Percentiles rank a stretch among this genome's conserved stretches.
Evolutionary conservation across 2,888 invertebrate genomes (phyloP).

Genomic region (Lithodes maja): DNA sequence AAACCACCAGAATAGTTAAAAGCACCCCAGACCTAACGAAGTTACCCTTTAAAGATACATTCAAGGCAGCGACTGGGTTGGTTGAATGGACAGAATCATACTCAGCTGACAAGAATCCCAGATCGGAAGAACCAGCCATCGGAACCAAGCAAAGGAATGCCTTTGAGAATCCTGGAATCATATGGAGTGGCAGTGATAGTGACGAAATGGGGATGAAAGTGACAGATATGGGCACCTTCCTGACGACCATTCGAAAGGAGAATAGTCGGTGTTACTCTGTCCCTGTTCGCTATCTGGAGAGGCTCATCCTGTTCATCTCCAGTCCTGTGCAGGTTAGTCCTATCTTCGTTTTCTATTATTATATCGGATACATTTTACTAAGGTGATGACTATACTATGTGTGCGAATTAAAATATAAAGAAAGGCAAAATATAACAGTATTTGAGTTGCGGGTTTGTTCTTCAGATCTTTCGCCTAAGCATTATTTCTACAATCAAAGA

Average conservation of each 20-base stretch:
- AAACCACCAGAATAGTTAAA: background rate
- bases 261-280: slow-evolving; percentile 26
- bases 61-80: too few species aligned
- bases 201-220: background rate
- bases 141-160: background rate
- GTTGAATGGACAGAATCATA: background rate
- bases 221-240: slow-evolving; percentile 2
- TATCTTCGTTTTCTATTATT: too few species aligned
- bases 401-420: too few species aligned
- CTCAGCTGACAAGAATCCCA: background rate
- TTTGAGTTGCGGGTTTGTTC: too few species aligned
- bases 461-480: too few species aligned
- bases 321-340: slow-evolving; percentile 1
- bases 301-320: background rate
- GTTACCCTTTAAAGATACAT: background rate
- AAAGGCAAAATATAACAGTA: too few species aligned
- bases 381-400: too few species aligned
- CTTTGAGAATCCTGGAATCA: background rate
- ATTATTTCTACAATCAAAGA: too few species aligned
- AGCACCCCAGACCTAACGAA: background rate
- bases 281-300: slow-evolving; percentile 17
- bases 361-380: too few species aligned
- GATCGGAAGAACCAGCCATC: background rate
- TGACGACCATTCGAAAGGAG: slow-evolving; percentile 18
- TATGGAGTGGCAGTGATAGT: background rate